Percentiles rank a stretch among this genome's conserved stretches.
Evolutionary conservation across 2,113 vertebrate species (phyloP).

Genomic region (Panurus biarmicus): DNA sequence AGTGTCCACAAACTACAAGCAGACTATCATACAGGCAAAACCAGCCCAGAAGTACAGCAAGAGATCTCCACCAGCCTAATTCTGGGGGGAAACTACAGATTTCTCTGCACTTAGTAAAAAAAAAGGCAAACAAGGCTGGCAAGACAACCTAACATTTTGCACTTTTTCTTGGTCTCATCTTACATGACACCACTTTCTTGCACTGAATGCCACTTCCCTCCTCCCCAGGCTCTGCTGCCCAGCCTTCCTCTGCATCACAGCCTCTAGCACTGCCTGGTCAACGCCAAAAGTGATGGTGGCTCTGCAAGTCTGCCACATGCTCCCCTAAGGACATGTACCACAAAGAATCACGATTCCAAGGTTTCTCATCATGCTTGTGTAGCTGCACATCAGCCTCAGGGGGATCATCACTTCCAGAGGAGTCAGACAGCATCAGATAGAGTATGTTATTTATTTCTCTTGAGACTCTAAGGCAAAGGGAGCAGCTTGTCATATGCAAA

Average conservation of each 20-base stretch:
- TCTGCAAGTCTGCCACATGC: not conserved
- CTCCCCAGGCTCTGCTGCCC: not conserved
- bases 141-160: not conserved
- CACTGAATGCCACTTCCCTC: not conserved
- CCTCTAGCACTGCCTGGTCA: not conserved
- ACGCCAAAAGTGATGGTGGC: not conserved
- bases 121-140: not conserved
- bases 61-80: not conserved
- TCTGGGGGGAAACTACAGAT: not conserved
- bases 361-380: not conserved
- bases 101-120: not conserved
- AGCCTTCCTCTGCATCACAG: not conserved
- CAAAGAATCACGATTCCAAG: not conserved
- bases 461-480: not conserved
- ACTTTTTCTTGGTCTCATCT: not conserved
- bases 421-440: not conserved
- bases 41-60: accelerated
- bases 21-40: not conserved
- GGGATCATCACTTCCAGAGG: not conserved
- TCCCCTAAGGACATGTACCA: not conserved
- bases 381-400: not conserved
- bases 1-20: not conserved
- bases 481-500: not conserved
- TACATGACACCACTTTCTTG: not conserved
- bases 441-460: not conserved